Percentiles rank a stretch among this genome's conserved stretches.
phyloP scores from a whole-genome alignment of 2,888 invertebrate genomes.

The Psylliodes chrysocephalus region DNA sequence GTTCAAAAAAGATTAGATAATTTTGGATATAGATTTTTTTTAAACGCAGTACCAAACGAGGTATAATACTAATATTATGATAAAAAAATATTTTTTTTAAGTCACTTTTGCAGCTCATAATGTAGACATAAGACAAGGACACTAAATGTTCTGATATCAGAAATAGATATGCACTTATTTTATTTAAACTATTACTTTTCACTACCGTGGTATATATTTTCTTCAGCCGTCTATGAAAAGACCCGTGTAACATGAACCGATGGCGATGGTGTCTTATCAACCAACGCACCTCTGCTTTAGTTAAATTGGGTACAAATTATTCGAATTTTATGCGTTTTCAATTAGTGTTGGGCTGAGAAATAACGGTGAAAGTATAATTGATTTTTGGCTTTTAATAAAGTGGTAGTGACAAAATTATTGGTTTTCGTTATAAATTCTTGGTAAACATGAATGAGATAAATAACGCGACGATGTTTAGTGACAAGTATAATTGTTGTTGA shows the following conservation, averaged over 20 bases:
- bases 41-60: too few species aligned
- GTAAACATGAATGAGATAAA: neutral
- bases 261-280: constrained; percentile 29
- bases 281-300: constrained; percentile 32
- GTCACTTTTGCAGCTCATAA: too few species aligned
- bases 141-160: too few species aligned
- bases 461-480: neutral
- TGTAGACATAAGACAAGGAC: too few species aligned
- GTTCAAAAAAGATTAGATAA: too few species aligned
- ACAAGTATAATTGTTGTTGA: neutral
- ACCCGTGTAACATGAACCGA: constrained; percentile 40
- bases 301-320: constrained; percentile 41
- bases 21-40: too few species aligned
- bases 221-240: constrained; percentile 11
- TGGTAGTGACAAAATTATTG: constrained; percentile 24
- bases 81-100: too few species aligned
- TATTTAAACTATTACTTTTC: too few species aligned
- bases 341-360: constrained; percentile 26
- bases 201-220: neutral
- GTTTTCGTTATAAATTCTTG: constrained; percentile 13
- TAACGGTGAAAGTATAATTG: constrained; percentile 26
- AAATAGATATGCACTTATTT: too few species aligned
- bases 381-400: constrained; percentile 29
- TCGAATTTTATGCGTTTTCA: constrained; percentile 29
- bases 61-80: too few species aligned